Base-by-base conservation (phyloP, 2,797 vertebrate species). In the Pogoniulus pusillus region DNA sequence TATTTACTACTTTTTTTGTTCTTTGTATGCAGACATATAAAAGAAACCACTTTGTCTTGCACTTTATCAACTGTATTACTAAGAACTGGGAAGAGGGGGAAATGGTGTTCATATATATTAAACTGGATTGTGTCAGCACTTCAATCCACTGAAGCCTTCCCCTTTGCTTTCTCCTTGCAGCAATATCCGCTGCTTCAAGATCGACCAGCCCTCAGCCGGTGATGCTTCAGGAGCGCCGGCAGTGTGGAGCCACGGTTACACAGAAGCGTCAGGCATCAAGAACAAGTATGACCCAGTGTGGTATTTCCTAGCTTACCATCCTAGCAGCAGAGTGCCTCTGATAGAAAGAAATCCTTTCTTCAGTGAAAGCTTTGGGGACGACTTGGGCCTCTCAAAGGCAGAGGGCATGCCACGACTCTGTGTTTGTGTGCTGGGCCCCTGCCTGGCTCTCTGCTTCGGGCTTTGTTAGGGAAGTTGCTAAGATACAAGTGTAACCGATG, bases 161-260 rank as follows among this genome's bases (percentile, higher is more conserved):
- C 32, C 12, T 47, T 69, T 74, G 26, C 39, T 58, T 85, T 96
- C 66, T 92, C 77, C 51, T 81, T 37, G 62, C 91, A 99, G 99
- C 95, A 99, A 99, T 86, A 99, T 99, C 91, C 98, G 99, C 94
- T 99, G 98, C 96, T 99, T 99, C 96, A 99, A 98, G 95, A 99
- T 99, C 4, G 99, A 99, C 97, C 98, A 98, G 53, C 98, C 99
- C 16, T 98, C 98, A 0, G 97, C 98, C 7, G 98, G 97, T 6
- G 99, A 99, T 26, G 97, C 98, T 2, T 98, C 98, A 4, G 98
- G 98, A 89, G 98, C 98, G 2, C 99, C 99, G 1, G 99, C 98
- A 4, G 98, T 99, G 59, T 99, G 99, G 99, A 99, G 99, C 54
- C 99, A 99, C 16, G 99, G 99, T 65, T 99, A 98, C 97, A 99